Evolutionary conservation across 1,140 invertebrate genomes (phyloP).

Genomic region (Anoplolepis gracilipes): DNA sequence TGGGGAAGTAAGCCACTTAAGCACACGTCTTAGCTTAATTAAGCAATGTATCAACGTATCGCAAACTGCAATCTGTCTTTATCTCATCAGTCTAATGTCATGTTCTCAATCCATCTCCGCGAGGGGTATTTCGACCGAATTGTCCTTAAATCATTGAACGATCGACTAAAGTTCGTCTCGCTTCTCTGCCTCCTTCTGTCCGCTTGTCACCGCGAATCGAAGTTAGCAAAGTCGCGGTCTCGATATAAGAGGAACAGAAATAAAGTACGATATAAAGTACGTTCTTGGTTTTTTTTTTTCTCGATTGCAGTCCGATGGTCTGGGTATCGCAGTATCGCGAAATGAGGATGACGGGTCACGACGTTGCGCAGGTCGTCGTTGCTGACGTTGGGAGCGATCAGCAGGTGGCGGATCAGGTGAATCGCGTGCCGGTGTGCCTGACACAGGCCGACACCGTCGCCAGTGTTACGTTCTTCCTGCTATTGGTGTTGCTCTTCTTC

Average conservation of each 20-base stretch:
- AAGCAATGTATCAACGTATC: slow-evolving; percentile 12
- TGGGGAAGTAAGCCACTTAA: slow-evolving; percentile 2
- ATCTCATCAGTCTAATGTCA: slow-evolving; percentile 22
- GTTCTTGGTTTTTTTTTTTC: slow-evolving; percentile 59
- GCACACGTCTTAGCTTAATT: neutral
- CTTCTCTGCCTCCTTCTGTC: slow-evolving; percentile 32
- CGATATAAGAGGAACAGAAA: neutral
- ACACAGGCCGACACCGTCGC: slow-evolving; percentile 89
- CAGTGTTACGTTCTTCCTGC: slow-evolving; percentile 91
- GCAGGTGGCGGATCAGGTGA: slow-evolving; percentile 84
- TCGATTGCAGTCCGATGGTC: slow-evolving; percentile 82
- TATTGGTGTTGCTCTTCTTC: slow-evolving; percentile 91
- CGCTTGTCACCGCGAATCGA: neutral
- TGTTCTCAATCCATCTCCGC: neutral
- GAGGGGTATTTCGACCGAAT: neutral
- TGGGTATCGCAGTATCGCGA: slow-evolving; percentile 82
- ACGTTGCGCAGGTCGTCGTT: slow-evolving; percentile 19
- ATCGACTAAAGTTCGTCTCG: neutral
- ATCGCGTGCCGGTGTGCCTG: slow-evolving; percentile 88
- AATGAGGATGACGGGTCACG: slow-evolving; percentile 71
- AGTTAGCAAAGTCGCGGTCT: neutral
- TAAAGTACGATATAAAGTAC: neutral
- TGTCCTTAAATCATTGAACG: slow-evolving; percentile 7
- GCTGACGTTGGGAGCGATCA: slow-evolving; percentile 83
- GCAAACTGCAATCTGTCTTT: slow-evolving; percentile 30